A percentile compares a stretch with the other conserved stretches of the same genome.
phyloP scores from a whole-genome alignment of 2,113 vertebrate genomes.

The Neoarius graeffei region DNA sequence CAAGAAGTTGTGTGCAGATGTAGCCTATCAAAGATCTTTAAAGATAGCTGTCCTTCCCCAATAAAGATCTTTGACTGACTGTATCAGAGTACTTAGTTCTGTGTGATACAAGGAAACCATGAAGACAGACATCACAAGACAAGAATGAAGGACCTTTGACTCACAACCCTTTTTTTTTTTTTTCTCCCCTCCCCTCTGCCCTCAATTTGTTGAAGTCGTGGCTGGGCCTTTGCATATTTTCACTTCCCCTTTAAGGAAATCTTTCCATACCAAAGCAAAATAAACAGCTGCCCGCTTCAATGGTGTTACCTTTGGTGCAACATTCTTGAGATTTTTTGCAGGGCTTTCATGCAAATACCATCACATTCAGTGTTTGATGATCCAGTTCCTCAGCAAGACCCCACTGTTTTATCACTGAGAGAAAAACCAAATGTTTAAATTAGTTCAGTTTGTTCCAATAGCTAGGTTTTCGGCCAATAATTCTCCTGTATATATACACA shows the following conservation, averaged over 20 bases:
- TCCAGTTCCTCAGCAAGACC: background rate
- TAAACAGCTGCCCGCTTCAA: constrained; percentile 65
- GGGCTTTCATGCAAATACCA: constrained; percentile 43
- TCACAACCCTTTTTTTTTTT: constrained; percentile 59
- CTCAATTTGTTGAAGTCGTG: constrained; percentile 61
- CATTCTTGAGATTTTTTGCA: constrained; percentile 62
- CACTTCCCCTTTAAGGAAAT: constrained; percentile 77
- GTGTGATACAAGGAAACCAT: constrained; percentile 46
- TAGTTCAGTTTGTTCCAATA: background rate
- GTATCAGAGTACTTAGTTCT: constrained; percentile 23
- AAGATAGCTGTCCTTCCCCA: constrained; percentile 4
- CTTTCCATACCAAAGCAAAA: constrained; percentile 63
- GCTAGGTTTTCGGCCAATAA: background rate
- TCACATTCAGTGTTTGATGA: constrained; percentile 26
- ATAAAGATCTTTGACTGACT: constrained; percentile 21
- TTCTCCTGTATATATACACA: background rate
- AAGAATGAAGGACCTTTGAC: constrained; percentile 54
- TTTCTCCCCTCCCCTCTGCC: constrained; percentile 38
- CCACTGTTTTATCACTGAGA: background rate
- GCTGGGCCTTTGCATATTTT: constrained; percentile 74
- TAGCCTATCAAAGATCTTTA: constrained; percentile 7
- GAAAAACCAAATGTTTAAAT: background rate
- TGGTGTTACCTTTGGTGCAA: constrained; percentile 56
- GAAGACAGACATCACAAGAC: constrained; percentile 70
- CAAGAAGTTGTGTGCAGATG: background rate